Base-by-base conservation (phyloP, 2,888 invertebrate species). In the Drosophila hawaiiensis region DNA sequence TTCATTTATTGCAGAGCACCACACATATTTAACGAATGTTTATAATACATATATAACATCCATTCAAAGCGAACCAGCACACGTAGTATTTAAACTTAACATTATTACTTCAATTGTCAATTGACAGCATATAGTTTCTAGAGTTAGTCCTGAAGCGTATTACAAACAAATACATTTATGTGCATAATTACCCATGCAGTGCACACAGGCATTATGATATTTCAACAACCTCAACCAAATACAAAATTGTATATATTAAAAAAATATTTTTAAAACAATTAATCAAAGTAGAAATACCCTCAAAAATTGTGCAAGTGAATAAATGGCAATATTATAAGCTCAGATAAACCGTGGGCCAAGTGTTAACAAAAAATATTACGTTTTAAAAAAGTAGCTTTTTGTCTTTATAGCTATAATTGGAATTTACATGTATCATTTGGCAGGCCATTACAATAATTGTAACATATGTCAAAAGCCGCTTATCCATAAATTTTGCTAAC, bases 181-280 rank as follows among this genome's bases (percentile, higher is more conserved):
- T 54, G 29, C 60, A 43, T 78, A 80, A 77, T 78, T 80, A 72
- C 47, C 50, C 49, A 55, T 43, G 35, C 31, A 39, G 4, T n/a
- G 35, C 56, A 41, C 52, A 54, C 31, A 62, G 14, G 47, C 43
- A 58, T 47, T 4, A 47, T 37, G 7, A 70, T 64, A 63, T 70
- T 76, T 64, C 70, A 70, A 82, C 80, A 70, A 69, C 67, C 71
- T 55, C 68, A 84, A 82, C 55, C 52, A 54, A 67, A 68, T 53
- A 25, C 41, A 19, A 16, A 31, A 66, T 53, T 41, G 9, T 47
- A 29, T 41, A 16, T 16, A 16, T 39, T 10, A 53, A 33, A 16
- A 39, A 25, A 39, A 16, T 7, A 31, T 39, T 10, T 1, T 1
- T 35, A 10, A 12, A 29, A 39, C 55, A 29, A 12, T 16, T 33